Base-by-base conservation (phyloP, 2,113 vertebrate genomes). In the Apaloderma vittatum region DNA sequence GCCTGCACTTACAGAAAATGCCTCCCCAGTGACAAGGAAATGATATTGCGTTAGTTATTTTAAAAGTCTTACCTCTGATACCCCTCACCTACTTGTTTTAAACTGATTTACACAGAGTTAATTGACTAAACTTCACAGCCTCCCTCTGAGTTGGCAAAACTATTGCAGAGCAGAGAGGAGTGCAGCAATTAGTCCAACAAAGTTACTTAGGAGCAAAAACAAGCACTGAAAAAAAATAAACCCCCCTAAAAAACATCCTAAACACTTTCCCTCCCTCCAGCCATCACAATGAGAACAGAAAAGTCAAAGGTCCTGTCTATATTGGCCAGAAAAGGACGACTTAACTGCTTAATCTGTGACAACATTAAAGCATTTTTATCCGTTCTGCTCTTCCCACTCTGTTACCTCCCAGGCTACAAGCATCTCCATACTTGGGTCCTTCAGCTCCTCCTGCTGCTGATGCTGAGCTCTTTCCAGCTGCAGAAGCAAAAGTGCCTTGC, bases 61-160 rank as follows among this genome's bases (percentile, higher is more conserved):
- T 71, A 83, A 40, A 88, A 61, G 22, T 57, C 85, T 52, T 92
- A 51, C 81, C 76, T 91, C 72, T 30, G 79, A 94, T 88, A 75
- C 21, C 23, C 80, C 6, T 5, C 49, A 74, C 70, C 76, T 94
- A 91, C 58, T 88, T 19, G 21, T 68, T 93, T 95, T 86, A 92
- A 90, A 88, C 79, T 86, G 86, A 94, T 92, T 93, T 97, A 91
- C 63, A 62, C 79, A 73, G 82, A 92, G 86, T 65, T 96, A 93
- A 93, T 88, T 91, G 92, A 95, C 83, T 88, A 72, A 89, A 88
- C 57, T 57, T 87, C 88, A 94, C 79, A 82, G 94, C 49, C 76
- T 92, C 83, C 83, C 73, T 78, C 72, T 54, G 83, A 91, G 96
- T 0, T 94, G 71, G 58, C 61, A 75, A 88, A 95, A 84, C 76